Base-by-base conservation (phyloP, 2,113 vertebrate species). In the Pelodiscus sinensis region DNA sequence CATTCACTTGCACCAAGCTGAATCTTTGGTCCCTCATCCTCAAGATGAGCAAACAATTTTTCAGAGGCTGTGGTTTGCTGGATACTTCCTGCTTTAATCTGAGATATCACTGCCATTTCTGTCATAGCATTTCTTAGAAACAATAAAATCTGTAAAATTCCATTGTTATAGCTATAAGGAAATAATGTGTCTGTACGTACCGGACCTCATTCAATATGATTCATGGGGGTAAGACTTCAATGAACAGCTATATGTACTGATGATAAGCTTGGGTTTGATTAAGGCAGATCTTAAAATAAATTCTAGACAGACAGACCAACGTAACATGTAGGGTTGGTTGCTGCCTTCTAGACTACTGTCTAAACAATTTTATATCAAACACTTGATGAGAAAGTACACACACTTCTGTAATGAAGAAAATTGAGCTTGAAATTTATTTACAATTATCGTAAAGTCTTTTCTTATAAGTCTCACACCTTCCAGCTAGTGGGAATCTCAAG, bases 261-360 rank as follows among this genome's bases (percentile, higher is more conserved):
- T 35, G 21, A 35, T 51, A 14, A 11, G 31, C 21, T 62, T 82
- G 57, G 65, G 79, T n/a, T 57, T 44, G 16, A 82, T 14, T 29
- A 18, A 62, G 27, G 21, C 57, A 22, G 29, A 82, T 62, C 3
- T 44, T 51, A 62, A 31, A 51, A 62, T 18, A 11, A 71, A 8
- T 71, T 51, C 44, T 58, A 31, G 57, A 51, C 14, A 29, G 44
- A 60, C 3, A 31, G 14, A 68, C 31, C 9, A 35, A 38, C 25
- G 8, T 58, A 51, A 51, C 27, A 12, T 51, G 38, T 29, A 62
- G 38, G 38, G 21, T 22, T 22, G 24, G 1, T 82, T 56, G 77
- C 52, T 56, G 51, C 57, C 57, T 21, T 10, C 25, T 6, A 7
- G 57, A 27, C n/a, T 18, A 18, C 25, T 19, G 0, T 0, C 29